These are phyloP conservation scores for Eupeodes latifasciatus DNA, from an alignment of 2,888 invertebrate species.

Conservation along the genomic window DNA sequence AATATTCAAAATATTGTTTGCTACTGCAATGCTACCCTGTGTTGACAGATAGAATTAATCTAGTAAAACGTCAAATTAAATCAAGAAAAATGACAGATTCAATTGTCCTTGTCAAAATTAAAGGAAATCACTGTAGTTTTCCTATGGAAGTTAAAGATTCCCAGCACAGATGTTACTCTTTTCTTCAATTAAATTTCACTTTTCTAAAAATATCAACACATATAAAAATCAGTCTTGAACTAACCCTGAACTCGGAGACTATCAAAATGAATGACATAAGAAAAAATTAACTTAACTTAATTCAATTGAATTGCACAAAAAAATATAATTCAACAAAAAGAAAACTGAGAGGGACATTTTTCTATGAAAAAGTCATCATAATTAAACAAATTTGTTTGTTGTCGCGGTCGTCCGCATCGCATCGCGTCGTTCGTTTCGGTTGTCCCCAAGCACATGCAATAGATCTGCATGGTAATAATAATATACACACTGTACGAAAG, in stretches of 20 bases:
- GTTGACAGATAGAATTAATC: too few relatives aligned
- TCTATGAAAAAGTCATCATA: slow-evolving; percentile 64
- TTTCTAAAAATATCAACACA: neutral
- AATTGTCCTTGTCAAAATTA: too few relatives aligned
- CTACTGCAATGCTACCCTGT: too few relatives aligned
- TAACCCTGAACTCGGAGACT: slow-evolving; percentile 14
- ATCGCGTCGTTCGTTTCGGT: too few relatives aligned
- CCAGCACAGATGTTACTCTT: neutral
- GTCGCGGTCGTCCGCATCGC: neutral
- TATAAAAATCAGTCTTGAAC: slow-evolving; percentile 1
- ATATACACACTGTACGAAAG: neutral
- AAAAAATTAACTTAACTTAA: slow-evolving; percentile 21
- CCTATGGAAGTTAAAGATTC: too few relatives aligned
- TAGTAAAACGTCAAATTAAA: too few relatives aligned
- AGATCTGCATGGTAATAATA: slow-evolving; percentile 50
- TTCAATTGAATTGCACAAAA: slow-evolving; percentile 54
- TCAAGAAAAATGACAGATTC: too few relatives aligned
- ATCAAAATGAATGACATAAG: slow-evolving; percentile 36
- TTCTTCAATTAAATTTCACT: neutral
- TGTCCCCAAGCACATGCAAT: slow-evolving; percentile 48
- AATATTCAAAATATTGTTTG: too few relatives aligned
- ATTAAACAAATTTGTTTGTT: slow-evolving; percentile 66
- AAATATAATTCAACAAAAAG: neutral
- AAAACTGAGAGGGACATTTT: slow-evolving; percentile 44
- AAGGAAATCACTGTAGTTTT: too few relatives aligned